Evolutionary conservation across 1,140 invertebrate genomes (phyloP), one percentile per base, ranked within the genome.

Genomic region (Drosophila bipectinata): DNA sequence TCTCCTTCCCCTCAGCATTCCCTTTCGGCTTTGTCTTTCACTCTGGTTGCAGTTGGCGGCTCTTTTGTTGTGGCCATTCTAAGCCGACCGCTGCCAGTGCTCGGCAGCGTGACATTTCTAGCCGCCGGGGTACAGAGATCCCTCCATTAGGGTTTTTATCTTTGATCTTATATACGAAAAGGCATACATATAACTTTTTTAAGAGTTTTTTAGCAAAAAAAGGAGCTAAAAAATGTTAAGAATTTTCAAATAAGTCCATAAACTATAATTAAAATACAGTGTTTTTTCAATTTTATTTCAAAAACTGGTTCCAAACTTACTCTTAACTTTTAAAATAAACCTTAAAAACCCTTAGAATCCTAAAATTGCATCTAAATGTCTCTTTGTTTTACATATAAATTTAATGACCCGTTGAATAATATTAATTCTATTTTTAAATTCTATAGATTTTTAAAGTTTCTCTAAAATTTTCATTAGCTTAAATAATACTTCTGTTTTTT

Each of bases 31-130:
- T 14, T 32, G 37, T 68, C 51, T 39, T 58, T 66, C 51, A 15
- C 69, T 72, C 45, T 62, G 57, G 69, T 58, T 77, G 79, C 73
- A 68, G 44, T 64, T 62, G 71, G 63, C 60, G 78, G 72, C 61
- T 26, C 74, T 58, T 78, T 78, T 78, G 62, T 79, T 68, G 53
- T 28, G 67, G 77, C 58, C 60, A 72, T 83, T 83, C 75, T 83
- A 72, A 79, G 79, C 79, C 28, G n/a, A 12, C 56, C 58, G 60
- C 62, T 49, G 64, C 71, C 74, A 47, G 68, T 82, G 79, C 60
- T 62, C 63, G 75, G 41, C 57, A 83, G 79, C 79, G 74, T 82
- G 69, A 82, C 79, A 81, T 61, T 81, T 68, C 56, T 57, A 69
- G 58, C 72, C 51, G 45, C 37, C 64, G 75, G 26, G 72, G 64